These are phyloP conservation scores for Caenorhabditis imperialis DNA, from an alignment of 2,888 invertebrate species.

Conservation along the genomic window DNA sequence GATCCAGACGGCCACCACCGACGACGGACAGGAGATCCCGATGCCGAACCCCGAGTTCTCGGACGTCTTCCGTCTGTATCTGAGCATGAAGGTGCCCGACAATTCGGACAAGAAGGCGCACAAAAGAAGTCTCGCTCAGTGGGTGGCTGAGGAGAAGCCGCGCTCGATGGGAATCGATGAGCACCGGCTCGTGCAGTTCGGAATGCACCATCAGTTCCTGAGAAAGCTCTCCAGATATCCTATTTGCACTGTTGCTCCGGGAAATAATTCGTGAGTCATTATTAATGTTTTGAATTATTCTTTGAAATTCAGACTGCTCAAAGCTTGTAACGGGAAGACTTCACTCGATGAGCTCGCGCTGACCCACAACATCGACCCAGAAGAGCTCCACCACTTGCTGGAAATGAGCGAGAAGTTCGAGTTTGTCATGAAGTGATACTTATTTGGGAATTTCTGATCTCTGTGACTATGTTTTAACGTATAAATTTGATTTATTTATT, in stretches of 20 bases:
- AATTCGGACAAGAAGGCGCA: too few relatives aligned
- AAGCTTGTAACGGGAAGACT: conserved; percentile 70
- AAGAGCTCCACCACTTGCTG: conserved; percentile 56
- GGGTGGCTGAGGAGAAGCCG: conserved; percentile 55
- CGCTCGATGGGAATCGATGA: conserved; percentile 62
- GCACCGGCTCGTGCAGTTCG: conserved; percentile 73
- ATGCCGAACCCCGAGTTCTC: conserved; percentile 49
- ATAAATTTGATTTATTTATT: conserved; percentile 50
- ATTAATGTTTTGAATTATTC: not conserved
- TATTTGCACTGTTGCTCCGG: conserved; percentile 51
- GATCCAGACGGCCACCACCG: conserved; percentile 22
- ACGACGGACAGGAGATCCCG: conserved; percentile 30
- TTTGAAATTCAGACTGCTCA: conserved; percentile 60
- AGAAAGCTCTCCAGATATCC: conserved; percentile 74
- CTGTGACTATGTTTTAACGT: not conserved
- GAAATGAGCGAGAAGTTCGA: conserved; percentile 58
- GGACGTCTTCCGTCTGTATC: conserved; percentile 71
- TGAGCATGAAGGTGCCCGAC: conserved; percentile 68
- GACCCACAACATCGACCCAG: conserved; percentile 65
- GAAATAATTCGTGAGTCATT: conserved; percentile 53
- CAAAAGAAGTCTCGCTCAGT: too few relatives aligned
- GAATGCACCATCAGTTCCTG: conserved; percentile 75
- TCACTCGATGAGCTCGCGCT: conserved; percentile 73
- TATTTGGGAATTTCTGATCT: too few relatives aligned
- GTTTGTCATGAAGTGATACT: conserved; percentile 65